Evolutionary conservation across 2,113 vertebrate species (phyloP).

Genomic region (Camarhynchus parvulus): DNA sequence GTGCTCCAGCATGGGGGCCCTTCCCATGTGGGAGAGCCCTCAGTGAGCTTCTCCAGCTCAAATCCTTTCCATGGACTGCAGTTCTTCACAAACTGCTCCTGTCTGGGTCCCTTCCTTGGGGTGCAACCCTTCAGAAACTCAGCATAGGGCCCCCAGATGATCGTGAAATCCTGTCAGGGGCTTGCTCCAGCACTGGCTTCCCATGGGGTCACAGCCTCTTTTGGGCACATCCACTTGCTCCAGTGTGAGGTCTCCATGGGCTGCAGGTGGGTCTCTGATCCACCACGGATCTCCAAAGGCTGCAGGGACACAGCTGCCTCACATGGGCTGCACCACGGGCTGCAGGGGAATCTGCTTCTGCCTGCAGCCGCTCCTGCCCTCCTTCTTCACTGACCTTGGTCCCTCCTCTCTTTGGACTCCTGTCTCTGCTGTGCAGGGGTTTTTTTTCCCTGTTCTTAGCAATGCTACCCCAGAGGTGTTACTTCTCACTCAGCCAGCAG

Average conservation of each 20-base stretch:
- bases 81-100: neutral
- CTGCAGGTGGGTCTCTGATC: neutral
- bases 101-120: neutral
- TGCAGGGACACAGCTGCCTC: neutral
- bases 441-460: neutral
- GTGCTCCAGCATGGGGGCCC: neutral
- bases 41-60: rapidly evolving
- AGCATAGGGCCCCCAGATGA: rapidly evolving
- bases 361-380: neutral
- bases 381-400: neutral
- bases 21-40: neutral
- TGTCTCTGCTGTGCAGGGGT: rapidly evolving
- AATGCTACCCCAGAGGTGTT: neutral
- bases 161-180: neutral
- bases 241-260: neutral
- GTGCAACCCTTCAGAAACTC: neutral
- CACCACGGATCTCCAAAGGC: too few species aligned
- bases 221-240: neutral
- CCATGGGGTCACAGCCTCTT: neutral
- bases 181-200: neutral
- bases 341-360: neutral
- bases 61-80: neutral
- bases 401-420: neutral
- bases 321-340: rapidly evolving
- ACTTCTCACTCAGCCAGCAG: neutral